phyloP scores from a whole-genome alignment of 92 coral and sea anemone species.

The Porites evermanni region DNA sequence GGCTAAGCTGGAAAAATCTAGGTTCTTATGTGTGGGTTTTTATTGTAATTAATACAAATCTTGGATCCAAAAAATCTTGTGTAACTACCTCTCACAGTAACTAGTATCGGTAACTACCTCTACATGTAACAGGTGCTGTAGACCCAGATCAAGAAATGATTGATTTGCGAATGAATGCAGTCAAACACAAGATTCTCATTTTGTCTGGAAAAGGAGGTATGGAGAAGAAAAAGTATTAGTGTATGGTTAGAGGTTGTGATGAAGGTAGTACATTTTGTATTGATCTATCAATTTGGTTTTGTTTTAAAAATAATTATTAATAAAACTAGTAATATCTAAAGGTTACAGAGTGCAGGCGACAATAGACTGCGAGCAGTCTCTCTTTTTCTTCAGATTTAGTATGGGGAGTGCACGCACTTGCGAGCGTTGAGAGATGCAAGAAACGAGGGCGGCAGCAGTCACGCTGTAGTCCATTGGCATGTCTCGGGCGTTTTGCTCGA shows the following conservation, averaged over 20 bases:
- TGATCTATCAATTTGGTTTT: not conserved
- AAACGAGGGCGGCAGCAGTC: no score
- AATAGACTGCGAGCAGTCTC: no score
- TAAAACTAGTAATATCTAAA: not conserved
- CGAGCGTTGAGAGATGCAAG: no score
- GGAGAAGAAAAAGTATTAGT: not conserved
- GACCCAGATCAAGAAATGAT: constrained; percentile 62
- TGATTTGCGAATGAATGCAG: constrained; percentile 54
- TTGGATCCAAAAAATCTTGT: no score
- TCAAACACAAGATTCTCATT: constrained; percentile 41
- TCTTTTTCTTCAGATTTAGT: no score
- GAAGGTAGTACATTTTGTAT: not conserved
- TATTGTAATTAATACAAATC: no score
- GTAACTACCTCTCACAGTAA: not conserved
- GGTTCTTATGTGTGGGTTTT: no score
- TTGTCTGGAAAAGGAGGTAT: constrained; percentile 57
- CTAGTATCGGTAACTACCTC: not conserved
- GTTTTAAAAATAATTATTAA: not conserved
- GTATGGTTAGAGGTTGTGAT: not conserved
- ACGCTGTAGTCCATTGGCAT: no score
- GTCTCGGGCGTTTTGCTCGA: no score
- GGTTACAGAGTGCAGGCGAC: no score
- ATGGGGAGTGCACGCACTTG: no score
- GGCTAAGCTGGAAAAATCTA: no score
- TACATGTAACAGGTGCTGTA: constrained; percentile 17